Evolutionary conservation across 1,140 invertebrate genomes (phyloP).

Genomic region (Vanessa tameamea): DNA sequence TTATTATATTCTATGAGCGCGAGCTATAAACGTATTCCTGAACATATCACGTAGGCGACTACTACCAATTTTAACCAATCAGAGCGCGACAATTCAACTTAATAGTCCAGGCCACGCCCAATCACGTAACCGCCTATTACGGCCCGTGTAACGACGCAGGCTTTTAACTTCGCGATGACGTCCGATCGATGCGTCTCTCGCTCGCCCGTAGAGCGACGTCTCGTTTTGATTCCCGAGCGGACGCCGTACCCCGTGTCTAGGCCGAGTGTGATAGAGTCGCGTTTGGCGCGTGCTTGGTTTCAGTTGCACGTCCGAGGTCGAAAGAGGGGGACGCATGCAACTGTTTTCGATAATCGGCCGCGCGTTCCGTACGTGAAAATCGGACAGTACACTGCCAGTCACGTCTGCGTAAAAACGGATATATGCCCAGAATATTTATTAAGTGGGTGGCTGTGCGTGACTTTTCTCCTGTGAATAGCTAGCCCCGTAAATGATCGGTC

Average conservation of each 20-base stretch:
- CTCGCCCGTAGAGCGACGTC: conserved; percentile 53
- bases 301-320: conserved; percentile 78
- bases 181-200: conserved; percentile 58
- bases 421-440: conserved; percentile 81
- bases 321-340: conserved; percentile 77
- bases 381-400: conserved; percentile 74
- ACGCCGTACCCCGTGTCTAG: conserved; percentile 51
- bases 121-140: conserved; percentile 81
- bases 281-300: conserved; percentile 74
- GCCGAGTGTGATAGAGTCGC: conserved; percentile 72
- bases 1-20: conserved; percentile 80
- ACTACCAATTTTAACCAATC: conserved; percentile 80
- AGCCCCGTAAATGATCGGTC: conserved; percentile 71
- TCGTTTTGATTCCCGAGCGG: conserved; percentile 55
- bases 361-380: conserved; percentile 79
- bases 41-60: conserved; percentile 79
- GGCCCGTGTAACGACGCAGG: conserved; percentile 77
- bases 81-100: conserved; percentile 78
- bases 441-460: conserved; percentile 80
- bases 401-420: conserved; percentile 80
- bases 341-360: conserved; percentile 79
- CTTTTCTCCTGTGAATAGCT: conserved; percentile 74
- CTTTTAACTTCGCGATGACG: conserved; percentile 75
- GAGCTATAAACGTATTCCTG: conserved; percentile 78
- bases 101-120: conserved; percentile 77